These are phyloP conservation scores for Nothoprocta perdicaria DNA, from an alignment of 2,113 vertebrate species.

Conservation along the genomic window DNA sequence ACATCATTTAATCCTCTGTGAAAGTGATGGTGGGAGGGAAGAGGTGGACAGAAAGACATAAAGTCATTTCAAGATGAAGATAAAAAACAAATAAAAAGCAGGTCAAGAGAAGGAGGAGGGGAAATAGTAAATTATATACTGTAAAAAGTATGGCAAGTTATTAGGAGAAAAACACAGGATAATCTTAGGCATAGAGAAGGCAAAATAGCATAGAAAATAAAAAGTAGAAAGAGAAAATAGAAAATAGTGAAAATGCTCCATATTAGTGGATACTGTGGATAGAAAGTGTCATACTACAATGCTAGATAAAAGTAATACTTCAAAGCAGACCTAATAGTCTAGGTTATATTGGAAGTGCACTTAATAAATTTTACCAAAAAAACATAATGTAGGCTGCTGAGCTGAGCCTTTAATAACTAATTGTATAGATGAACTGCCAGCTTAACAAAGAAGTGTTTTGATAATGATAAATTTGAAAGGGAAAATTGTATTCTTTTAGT, in stretches of 20 bases:
- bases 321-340: neutral
- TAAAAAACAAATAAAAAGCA: neutral
- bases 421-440: neutral
- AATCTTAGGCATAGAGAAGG: neutral
- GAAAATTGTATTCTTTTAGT: neutral
- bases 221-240: neutral
- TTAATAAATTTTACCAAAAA: neutral
- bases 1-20: neutral
- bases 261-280: neutral
- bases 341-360: neutral
- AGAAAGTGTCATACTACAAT: neutral
- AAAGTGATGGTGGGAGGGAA: neutral
- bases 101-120: neutral
- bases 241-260: neutral
- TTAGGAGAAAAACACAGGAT: constrained; percentile 15
- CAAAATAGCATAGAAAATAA: constrained; percentile 22
- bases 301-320: neutral
- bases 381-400: neutral
- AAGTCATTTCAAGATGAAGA: neutral
- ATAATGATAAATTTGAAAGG: neutral
- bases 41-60: neutral
- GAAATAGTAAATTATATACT: neutral
- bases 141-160: constrained; percentile 2
- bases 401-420: neutral
- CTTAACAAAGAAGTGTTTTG: neutral